These are phyloP conservation scores for Zeus faber DNA, from an alignment of 2,113 vertebrate genomes.

Conservation along the genomic window DNA sequence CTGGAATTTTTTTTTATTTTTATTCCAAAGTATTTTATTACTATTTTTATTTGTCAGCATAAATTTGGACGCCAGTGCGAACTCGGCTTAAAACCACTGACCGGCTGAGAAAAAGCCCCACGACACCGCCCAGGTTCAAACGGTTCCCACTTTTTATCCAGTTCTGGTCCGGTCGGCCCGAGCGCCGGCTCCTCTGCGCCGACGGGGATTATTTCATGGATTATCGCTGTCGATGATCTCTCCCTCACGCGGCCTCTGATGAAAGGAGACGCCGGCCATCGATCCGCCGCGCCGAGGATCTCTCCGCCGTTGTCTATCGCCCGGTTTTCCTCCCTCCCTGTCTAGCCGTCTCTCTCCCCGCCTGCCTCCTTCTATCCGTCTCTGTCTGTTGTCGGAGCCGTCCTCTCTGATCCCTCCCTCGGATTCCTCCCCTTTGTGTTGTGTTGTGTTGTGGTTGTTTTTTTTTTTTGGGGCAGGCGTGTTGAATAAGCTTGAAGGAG, in stretches of 20 bases:
- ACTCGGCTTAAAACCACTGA: too few relatives aligned
- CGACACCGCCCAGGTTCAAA: too few relatives aligned
- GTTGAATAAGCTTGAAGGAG: background rate
- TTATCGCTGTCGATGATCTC: conserved; percentile 9
- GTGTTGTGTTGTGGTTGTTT: background rate
- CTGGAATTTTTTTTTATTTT: too few relatives aligned
- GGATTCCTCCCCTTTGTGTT: background rate
- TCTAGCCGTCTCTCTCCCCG: background rate
- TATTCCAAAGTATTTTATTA: too few relatives aligned
- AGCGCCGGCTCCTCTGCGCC: background rate
- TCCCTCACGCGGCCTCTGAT: background rate
- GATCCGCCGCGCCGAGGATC: background rate
- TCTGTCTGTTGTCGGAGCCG: background rate
- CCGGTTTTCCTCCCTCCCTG: background rate
- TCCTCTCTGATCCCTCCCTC: background rate
- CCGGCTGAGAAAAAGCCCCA: too few relatives aligned
- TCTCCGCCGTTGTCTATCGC: background rate
- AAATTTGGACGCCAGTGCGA: too few relatives aligned
- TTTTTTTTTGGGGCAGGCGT: background rate
- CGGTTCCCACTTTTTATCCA: background rate
- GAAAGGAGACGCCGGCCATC: background rate
- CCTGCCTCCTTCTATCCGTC: background rate
- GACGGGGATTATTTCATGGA: conserved; percentile 1
- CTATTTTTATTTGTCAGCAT: too few relatives aligned
- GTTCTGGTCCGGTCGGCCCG: background rate